Evolutionary conservation across 1,140 invertebrate genomes (phyloP).

Genomic region (Chironomus striatipennis): DNA sequence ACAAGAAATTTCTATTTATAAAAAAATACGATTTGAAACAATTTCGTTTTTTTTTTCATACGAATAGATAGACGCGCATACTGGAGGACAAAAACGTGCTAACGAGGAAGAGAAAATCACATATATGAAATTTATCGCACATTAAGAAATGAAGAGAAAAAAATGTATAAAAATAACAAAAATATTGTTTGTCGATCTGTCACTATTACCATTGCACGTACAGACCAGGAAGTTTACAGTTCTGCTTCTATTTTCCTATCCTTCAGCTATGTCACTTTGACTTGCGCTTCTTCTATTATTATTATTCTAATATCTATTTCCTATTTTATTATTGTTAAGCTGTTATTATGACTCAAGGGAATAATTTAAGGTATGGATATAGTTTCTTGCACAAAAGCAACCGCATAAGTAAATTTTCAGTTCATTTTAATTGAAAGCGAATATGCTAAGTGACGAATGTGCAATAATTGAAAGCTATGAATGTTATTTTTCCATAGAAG

Average conservation of each 20-base stretch:
- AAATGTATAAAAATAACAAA: background rate
- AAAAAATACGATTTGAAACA: background rate
- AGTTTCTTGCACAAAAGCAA: too few species aligned
- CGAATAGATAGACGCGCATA: background rate
- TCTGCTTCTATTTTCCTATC: too few species aligned
- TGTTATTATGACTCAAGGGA: too few species aligned
- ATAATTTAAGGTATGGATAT: too few species aligned
- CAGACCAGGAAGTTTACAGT: background rate
- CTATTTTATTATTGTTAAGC: too few species aligned
- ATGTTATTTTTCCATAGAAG: too few species aligned
- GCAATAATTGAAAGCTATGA: too few species aligned
- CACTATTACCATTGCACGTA: background rate
- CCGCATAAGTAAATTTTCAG: too few species aligned
- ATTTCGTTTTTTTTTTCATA: background rate
- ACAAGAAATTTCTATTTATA: background rate
- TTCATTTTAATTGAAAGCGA: too few species aligned
- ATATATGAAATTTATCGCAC: too few species aligned
- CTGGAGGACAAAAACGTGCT: constrained; percentile 4
- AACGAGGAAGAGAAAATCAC: constrained; percentile 12
- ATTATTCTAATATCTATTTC: too few species aligned
- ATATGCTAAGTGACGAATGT: too few species aligned
- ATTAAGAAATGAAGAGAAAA: background rate
- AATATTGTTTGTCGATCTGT: background rate
- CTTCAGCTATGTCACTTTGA: background rate
- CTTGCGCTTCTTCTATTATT: background rate